Conservation (phyloP, 2,113 vertebrate genomes). For the Columba janthina region DNA sequence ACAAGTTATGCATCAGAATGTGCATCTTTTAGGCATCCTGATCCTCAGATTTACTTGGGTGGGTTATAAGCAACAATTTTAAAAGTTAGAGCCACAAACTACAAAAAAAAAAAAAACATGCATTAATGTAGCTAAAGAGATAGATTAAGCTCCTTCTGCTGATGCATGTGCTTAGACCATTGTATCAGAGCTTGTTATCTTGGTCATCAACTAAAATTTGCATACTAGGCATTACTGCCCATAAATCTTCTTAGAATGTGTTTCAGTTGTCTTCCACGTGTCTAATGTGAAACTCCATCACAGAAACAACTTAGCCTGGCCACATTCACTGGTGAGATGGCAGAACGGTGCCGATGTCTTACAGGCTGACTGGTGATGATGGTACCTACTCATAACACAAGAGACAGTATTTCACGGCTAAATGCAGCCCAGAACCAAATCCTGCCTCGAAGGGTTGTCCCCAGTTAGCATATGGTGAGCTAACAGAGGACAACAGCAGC, state of each 20-base stretch:
- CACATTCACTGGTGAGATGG: background rate
- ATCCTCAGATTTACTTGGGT: background rate
- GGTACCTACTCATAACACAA: background rate
- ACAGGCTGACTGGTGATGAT: background rate
- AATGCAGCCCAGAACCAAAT: background rate
- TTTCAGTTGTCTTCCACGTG: background rate
- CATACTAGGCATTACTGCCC: background rate
- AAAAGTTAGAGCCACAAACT: background rate
- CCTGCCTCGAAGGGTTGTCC: background rate
- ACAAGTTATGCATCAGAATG: background rate
- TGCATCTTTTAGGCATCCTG: background rate
- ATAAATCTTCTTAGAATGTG: background rate
- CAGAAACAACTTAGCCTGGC: background rate
- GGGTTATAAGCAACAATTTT: background rate
- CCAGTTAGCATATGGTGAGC: rapidly evolving
- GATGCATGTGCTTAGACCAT: background rate
- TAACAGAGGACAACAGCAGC: background rate
- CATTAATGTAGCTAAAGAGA: background rate
- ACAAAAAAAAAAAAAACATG: background rate
- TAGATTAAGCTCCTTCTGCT: background rate
- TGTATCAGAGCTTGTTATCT: background rate
- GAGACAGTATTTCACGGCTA: background rate
- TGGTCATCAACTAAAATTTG: background rate
- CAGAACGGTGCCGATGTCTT: background rate
- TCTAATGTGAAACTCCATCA: background rate